Percentiles rank a stretch among this genome's conserved stretches.
Evolutionary conservation across 2,888 invertebrate genomes (phyloP).

Genomic region (Periphyllus acericola): DNA sequence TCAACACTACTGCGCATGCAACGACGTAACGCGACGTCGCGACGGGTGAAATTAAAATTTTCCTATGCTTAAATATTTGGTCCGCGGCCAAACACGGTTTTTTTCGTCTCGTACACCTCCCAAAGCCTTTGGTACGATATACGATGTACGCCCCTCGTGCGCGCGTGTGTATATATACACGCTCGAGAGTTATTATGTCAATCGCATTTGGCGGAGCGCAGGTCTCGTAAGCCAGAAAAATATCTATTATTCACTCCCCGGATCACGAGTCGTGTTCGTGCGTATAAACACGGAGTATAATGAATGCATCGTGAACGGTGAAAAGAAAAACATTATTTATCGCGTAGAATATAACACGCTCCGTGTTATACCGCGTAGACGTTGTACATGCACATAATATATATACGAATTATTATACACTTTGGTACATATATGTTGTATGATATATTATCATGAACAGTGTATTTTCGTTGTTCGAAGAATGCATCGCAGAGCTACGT

Average conservation of each 20-base stretch:
- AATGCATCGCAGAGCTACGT: not conserved
- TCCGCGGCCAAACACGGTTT: not conserved
- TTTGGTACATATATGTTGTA: not conserved
- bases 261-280: not conserved
- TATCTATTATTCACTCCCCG: not conserved
- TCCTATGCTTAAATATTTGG: not conserved
- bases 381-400: not conserved
- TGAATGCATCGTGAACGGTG: not conserved
- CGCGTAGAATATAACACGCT: not conserved
- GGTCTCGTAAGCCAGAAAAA: not conserved
- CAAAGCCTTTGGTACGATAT: not conserved
- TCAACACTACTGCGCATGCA: not conserved
- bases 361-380: not conserved
- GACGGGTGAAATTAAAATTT: not conserved
- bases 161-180: too few relatives aligned
- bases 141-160: not conserved
- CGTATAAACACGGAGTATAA: not conserved
- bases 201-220: not conserved
- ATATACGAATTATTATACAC: too few relatives aligned
- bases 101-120: not conserved
- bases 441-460: not conserved
- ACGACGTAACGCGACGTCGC: not conserved
- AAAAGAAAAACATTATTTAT: not conserved
- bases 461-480: not conserved
- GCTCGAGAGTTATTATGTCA: not conserved